A percentile compares a stretch with the other conserved stretches of the same genome.
Evolutionary conservation across 2,797 vertebrate genomes (phyloP).

Genomic region (Gadopsis bispinosus): DNA sequence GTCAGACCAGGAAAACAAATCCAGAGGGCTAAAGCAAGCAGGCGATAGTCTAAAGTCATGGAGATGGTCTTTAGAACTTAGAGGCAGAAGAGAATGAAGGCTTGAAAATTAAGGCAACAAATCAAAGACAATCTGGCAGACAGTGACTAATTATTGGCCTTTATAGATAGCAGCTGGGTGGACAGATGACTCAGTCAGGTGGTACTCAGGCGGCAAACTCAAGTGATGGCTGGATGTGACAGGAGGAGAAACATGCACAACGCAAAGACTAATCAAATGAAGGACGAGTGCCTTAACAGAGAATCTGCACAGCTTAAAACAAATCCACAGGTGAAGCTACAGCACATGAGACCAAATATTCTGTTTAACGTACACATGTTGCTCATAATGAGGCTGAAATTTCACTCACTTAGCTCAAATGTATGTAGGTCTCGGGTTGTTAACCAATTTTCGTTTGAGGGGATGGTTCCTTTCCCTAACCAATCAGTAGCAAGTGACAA

Average conservation of each 20-base stretch:
- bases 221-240: not conserved
- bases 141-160: constrained; percentile 7
- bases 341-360: not conserved
- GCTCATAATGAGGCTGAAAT: not conserved
- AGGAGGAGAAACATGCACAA: not conserved
- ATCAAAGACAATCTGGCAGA: not conserved
- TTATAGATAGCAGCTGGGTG: constrained; percentile 8
- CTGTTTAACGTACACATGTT: not conserved
- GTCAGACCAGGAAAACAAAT: constrained; percentile 18
- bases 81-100: not conserved
- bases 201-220: not conserved
- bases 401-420: not conserved
- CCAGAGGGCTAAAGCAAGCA: constrained; percentile 6
- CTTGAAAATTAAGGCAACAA: constrained; percentile 5
- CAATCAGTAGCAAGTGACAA: not conserved
- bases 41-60: not conserved
- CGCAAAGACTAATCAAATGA: not conserved
- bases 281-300: not conserved
- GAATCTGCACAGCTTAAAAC: not conserved
- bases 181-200: constrained; percentile 13
- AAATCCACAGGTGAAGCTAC: not conserved
- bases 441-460: no score
- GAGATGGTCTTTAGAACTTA: not conserved
- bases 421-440: not conserved
- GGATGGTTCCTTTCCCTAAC: no score